A percentile compares a stretch with the other conserved stretches of the same genome.
phyloP scores from a whole-genome alignment of 2,888 invertebrate genomes.

The Heterodera filipjevi region DNA sequence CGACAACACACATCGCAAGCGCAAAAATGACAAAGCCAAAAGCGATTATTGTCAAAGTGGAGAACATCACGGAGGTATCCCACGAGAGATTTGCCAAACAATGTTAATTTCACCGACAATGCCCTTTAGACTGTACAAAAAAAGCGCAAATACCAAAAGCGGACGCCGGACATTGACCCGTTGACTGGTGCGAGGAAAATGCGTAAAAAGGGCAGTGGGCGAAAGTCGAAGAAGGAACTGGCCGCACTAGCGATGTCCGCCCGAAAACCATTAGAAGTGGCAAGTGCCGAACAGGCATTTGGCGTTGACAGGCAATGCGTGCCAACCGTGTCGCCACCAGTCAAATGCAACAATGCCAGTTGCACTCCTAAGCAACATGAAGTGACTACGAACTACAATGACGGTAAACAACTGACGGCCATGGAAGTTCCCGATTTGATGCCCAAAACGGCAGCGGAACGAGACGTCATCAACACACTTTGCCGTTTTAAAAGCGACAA shows the following conservation, averaged over 20 bases:
- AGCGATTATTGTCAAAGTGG: slow-evolving; percentile 19
- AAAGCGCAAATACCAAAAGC: slow-evolving; percentile 33
- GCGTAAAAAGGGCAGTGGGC: slow-evolving; percentile 33
- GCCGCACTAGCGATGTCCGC: not conserved
- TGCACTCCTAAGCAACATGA: not conserved
- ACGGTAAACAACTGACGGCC: not conserved
- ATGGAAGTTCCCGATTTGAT: not conserved
- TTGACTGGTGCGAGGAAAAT: slow-evolving; percentile 29
- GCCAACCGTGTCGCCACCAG: not conserved
- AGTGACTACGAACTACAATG: not conserved
- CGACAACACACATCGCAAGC: not conserved
- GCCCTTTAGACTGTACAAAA: slow-evolving; percentile 6
- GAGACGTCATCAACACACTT: slow-evolving; percentile 24
- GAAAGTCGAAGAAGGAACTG: slow-evolving; percentile 30
- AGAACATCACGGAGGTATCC: slow-evolving; percentile 16
- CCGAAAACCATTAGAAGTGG: not conserved
- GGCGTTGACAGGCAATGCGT: too few relatives aligned
- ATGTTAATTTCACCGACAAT: not conserved
- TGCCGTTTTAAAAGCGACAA: slow-evolving; percentile 20
- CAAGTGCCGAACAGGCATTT: not conserved
- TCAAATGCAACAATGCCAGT: not conserved
- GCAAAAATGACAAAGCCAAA: not conserved
- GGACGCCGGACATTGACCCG: slow-evolving; percentile 34
- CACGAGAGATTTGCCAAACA: not conserved
- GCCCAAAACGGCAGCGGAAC: slow-evolving; percentile 12